Percentiles rank a stretch among this genome's conserved stretches.
Evolutionary conservation across 1,140 invertebrate species (phyloP).

Genomic region (Bicyclus anynana): DNA sequence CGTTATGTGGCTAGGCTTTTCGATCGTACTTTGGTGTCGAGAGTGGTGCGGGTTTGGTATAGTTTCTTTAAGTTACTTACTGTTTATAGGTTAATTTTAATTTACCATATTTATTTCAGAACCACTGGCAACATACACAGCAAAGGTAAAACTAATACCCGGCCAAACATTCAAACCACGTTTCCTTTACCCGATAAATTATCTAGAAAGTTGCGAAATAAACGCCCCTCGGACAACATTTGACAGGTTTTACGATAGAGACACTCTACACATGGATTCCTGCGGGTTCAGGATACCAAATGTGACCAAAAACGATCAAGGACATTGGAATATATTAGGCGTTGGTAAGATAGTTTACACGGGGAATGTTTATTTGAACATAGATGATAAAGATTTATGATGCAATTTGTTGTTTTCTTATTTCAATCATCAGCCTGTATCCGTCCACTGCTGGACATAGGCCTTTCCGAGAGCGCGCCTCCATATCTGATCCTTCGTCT

Average conservation of each 20-base stretch:
- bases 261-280: constrained; percentile 17
- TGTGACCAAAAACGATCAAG: constrained; percentile 41
- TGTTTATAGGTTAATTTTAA: too few species aligned
- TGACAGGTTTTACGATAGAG: constrained; percentile 47
- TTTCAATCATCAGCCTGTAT: too few species aligned
- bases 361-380: constrained; percentile 31
- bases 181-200: constrained; percentile 39
- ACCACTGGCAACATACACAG: constrained; percentile 28
- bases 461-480: too few species aligned
- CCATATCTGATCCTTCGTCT: too few species aligned
- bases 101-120: constrained; percentile 37
- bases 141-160: constrained; percentile 10
- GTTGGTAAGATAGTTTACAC: constrained; percentile 52
- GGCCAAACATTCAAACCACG: constrained; percentile 39
- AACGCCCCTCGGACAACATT: constrained; percentile 34
- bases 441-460: too few species aligned
- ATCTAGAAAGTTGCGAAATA: constrained; percentile 48
- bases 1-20: too few species aligned
- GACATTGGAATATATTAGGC: constrained; percentile 48
- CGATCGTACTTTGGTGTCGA: too few species aligned
- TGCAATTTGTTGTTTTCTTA: background rate
- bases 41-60: too few species aligned
- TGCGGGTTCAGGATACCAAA: constrained; percentile 49
- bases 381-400: constrained; percentile 18
- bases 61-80: too few species aligned